Conservation (phyloP, 2,888 invertebrate genomes). For the Pristionchus maxplancki region DNA sequence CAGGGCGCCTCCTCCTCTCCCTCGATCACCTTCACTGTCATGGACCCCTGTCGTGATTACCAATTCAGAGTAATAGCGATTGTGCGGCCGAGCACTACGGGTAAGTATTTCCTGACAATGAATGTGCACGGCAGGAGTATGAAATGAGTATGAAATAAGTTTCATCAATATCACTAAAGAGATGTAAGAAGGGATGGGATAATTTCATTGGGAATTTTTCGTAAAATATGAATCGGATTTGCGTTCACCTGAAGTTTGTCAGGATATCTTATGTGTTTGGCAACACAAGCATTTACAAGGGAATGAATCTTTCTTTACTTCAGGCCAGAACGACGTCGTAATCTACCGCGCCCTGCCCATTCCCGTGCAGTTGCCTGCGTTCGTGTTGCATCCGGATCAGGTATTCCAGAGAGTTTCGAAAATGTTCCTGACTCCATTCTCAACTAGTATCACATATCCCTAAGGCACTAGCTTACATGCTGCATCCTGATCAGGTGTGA, state of each 20-base stretch:
- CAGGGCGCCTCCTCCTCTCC: slow-evolving; percentile 73
- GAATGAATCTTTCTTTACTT: background rate
- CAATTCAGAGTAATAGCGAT: slow-evolving; percentile 66
- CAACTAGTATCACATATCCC: too few species aligned
- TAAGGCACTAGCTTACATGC: too few species aligned
- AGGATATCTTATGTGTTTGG: too few species aligned
- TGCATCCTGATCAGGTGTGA: background rate
- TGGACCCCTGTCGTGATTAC: slow-evolving; percentile 75
- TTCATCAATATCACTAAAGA: background rate
- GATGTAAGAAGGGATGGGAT: too few species aligned
- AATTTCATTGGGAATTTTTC: background rate
- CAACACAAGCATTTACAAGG: background rate
- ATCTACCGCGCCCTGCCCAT: slow-evolving; percentile 50
- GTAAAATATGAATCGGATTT: too few species aligned
- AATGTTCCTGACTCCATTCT: background rate
- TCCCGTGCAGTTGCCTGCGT: slow-evolving; percentile 47
- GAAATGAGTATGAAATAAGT: background rate
- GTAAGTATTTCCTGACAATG: background rate
- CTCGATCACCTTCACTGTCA: slow-evolving; percentile 69
- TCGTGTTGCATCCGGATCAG: slow-evolving; percentile 52
- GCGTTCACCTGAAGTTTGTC: too few species aligned
- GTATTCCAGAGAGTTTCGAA: background rate
- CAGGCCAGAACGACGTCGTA: slow-evolving; percentile 51
- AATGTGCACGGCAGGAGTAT: too few species aligned
- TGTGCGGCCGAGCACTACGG: slow-evolving; percentile 50